These are phyloP conservation scores for Oryzias sinensis DNA, from an alignment of 2,797 vertebrate genomes.

Conservation along the genomic window DNA sequence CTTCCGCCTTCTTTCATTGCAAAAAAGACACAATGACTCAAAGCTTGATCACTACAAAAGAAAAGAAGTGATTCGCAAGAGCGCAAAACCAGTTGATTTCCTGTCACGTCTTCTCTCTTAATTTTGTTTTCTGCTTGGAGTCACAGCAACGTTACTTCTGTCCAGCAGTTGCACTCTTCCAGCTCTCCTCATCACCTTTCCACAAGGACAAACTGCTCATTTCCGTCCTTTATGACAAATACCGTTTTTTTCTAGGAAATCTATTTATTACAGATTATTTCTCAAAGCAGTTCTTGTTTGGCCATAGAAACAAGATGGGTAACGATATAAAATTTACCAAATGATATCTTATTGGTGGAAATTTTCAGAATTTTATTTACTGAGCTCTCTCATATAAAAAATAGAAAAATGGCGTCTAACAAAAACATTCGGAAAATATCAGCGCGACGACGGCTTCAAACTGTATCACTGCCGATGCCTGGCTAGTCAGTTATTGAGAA, in stretches of 20 bases:
- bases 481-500: constrained; percentile 54
- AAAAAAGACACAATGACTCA: too few relatives aligned
- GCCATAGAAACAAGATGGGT: constrained; percentile 82
- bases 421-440: constrained; percentile 54
- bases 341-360: background rate
- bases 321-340: constrained; percentile 3
- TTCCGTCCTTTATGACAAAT: too few relatives aligned
- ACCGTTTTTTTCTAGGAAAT: too few relatives aligned
- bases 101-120: background rate
- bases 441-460: constrained; percentile 60
- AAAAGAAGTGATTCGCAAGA: constrained; percentile 1
- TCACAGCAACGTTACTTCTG: constrained; percentile 51
- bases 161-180: constrained; percentile 42
- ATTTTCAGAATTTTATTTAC: constrained; percentile 44
- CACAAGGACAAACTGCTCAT: constrained; percentile 7
- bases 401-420: constrained; percentile 42
- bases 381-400: constrained; percentile 10
- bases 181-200: constrained; percentile 35
- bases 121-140: constrained; percentile 19
- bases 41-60: too few relatives aligned
- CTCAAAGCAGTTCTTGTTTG: constrained; percentile 40
- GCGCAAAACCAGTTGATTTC: constrained; percentile 1
- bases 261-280: background rate
- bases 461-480: constrained; percentile 61
- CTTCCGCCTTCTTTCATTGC: too few relatives aligned